Evolutionary conservation across 2,888 invertebrate genomes (phyloP).

Genomic region (Aethes cnicana): DNA sequence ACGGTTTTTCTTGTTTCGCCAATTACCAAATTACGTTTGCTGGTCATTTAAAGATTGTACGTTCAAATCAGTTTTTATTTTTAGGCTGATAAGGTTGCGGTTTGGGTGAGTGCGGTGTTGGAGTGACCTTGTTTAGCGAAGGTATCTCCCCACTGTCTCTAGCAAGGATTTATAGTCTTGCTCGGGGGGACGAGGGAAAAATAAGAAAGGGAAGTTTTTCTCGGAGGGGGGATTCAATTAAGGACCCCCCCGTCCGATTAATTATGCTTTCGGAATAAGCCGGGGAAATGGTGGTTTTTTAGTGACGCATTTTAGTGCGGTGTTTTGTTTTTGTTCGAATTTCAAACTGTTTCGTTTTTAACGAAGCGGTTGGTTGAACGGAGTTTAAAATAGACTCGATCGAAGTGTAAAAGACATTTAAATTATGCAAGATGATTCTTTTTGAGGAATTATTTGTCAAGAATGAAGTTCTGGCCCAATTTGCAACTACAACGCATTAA

Average conservation of each 20-base stretch:
- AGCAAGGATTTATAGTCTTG: slow-evolving; percentile 81
- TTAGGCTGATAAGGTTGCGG: neutral
- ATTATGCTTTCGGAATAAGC: slow-evolving; percentile 67
- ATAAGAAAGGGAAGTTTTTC: slow-evolving; percentile 81
- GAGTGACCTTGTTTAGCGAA: slow-evolving; percentile 46
- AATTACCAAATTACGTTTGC: slow-evolving; percentile 43
- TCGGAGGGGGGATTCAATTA: slow-evolving; percentile 77
- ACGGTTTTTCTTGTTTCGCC: slow-evolving; percentile 78
- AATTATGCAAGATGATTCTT: too few relatives aligned
- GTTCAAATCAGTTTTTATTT: slow-evolving; percentile 7
- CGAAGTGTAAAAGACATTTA: too few relatives aligned
- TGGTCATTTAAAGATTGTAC: neutral
- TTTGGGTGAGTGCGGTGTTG: slow-evolving; percentile 4
- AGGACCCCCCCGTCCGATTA: slow-evolving; percentile 70
- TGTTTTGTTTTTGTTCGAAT: slow-evolving; percentile 1
- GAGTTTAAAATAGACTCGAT: too few relatives aligned
- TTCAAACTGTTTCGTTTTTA: too few relatives aligned
- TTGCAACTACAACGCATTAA: too few relatives aligned
- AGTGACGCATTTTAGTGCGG: slow-evolving; percentile 19
- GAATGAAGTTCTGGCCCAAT: too few relatives aligned
- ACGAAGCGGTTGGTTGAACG: too few relatives aligned
- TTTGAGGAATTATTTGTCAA: too few relatives aligned
- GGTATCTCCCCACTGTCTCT: slow-evolving; percentile 77
- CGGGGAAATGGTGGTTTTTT: slow-evolving; percentile 33
- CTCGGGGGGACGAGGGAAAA: slow-evolving; percentile 74